A percentile compares a stretch with the other conserved stretches of the same genome.
phyloP scores from a whole-genome alignment of 2,113 vertebrate genomes.

The Erythrolamprus reginae region DNA sequence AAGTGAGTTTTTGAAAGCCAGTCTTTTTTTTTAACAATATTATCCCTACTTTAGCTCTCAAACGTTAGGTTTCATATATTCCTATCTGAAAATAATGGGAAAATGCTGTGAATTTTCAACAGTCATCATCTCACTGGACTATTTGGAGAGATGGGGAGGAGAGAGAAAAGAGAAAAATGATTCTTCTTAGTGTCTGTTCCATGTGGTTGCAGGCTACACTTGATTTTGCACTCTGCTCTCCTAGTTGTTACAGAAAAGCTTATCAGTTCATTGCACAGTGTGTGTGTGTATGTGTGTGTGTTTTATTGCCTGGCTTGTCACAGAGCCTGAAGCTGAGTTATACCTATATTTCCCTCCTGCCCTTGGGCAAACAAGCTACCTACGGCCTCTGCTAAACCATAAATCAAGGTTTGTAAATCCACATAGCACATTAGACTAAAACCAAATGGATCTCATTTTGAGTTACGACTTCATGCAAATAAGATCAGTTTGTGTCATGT shows the following conservation, averaged over 20 bases:
- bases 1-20: neutral
- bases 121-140: neutral
- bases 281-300: neutral
- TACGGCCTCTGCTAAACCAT: neutral
- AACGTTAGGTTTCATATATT: neutral
- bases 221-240: neutral
- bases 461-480: neutral
- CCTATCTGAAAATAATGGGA: neutral
- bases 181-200: neutral
- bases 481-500: neutral
- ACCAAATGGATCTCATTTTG: neutral
- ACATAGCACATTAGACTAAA: neutral
- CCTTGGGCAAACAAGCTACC: neutral
- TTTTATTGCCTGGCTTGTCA: neutral
- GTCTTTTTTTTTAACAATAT: neutral
- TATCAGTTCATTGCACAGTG: neutral
- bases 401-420: neutral
- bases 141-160: neutral
- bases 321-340: neutral
- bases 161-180: neutral
- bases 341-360: neutral
- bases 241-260: neutral
- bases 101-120: neutral
- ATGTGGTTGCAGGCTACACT: neutral
- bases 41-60: neutral